Evolutionary conservation across 2,797 vertebrate genomes (phyloP).

Genomic region (Loriculus beryllinus): DNA sequence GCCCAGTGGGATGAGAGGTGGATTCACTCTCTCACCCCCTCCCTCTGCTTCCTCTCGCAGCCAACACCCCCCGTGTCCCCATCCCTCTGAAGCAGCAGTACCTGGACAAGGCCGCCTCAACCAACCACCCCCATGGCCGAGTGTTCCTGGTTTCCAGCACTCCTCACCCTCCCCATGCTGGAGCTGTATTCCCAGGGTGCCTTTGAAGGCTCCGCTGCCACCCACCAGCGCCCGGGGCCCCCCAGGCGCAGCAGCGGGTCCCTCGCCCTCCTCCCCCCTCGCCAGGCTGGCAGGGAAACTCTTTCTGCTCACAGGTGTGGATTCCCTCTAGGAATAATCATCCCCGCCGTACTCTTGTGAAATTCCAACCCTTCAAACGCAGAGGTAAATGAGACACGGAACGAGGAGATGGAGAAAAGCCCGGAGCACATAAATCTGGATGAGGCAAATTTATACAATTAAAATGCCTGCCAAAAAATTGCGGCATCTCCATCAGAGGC

Average conservation of each 20-base stretch:
- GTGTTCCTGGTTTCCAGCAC: background rate
- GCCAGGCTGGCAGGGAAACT: constrained; percentile 17
- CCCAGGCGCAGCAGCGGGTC: constrained; percentile 45
- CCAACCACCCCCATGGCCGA: background rate
- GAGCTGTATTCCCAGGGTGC: constrained; percentile 46
- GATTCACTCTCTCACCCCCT: background rate
- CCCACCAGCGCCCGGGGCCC: constrained; percentile 45
- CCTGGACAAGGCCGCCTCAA: background rate
- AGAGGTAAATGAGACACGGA: constrained; percentile 36
- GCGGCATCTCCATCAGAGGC: constrained; percentile 46
- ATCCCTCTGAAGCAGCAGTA: background rate
- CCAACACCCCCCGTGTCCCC: background rate
- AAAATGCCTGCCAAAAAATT: constrained; percentile 57
- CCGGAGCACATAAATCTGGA: constrained; percentile 48
- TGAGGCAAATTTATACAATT: constrained; percentile 51
- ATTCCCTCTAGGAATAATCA: constrained; percentile 66
- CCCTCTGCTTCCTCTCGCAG: background rate
- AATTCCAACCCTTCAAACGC: constrained; percentile 41
- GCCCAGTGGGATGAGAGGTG: background rate
- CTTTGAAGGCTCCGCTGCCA: constrained; percentile 46
- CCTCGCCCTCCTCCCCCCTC: constrained; percentile 34
- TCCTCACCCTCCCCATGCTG: background rate
- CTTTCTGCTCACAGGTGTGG: constrained; percentile 63
- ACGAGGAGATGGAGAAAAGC: constrained; percentile 59
- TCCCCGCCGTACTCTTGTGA: constrained; percentile 5